Evolutionary conservation across 2,888 invertebrate genomes (phyloP).

Genomic region (Caenorhabditis sp.): DNA sequence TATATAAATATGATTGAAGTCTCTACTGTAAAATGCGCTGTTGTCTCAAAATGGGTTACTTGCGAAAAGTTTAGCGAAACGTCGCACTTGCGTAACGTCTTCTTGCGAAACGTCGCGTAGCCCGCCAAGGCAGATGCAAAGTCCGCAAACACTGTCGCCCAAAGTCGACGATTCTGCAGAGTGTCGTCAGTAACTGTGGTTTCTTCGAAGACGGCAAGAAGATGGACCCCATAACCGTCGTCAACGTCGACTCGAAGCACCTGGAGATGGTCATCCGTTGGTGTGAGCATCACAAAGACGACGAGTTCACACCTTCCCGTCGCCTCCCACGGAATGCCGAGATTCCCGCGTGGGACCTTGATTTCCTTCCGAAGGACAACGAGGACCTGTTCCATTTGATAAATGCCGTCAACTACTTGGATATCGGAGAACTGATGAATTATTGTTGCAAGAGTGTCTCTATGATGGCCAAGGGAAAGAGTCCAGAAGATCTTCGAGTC

Average conservation of each 20-base stretch:
- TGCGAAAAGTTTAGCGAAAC: no score
- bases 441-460: not conserved
- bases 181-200: not conserved
- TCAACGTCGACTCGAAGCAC: not conserved
- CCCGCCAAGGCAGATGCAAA: no score
- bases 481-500: conserved; percentile 6
- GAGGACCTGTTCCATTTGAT: conserved; percentile 5
- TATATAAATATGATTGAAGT: no score
- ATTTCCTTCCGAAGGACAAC: not conserved
- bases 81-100: no score
- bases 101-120: no score
- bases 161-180: not conserved
- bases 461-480: not conserved
- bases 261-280: not conserved
- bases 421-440: not conserved
- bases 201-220: not conserved
- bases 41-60: no score
- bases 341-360: not conserved
- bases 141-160: no score
- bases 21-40: no score
- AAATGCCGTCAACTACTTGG: conserved; percentile 4
- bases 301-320: no score
- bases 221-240: not conserved
- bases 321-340: not conserved
- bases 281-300: conserved; percentile 17